A percentile compares a stretch with the other conserved stretches of the same genome.
Conservation (phyloP, 2,113 vertebrate genomes). For the Euleptes europaea region DNA sequence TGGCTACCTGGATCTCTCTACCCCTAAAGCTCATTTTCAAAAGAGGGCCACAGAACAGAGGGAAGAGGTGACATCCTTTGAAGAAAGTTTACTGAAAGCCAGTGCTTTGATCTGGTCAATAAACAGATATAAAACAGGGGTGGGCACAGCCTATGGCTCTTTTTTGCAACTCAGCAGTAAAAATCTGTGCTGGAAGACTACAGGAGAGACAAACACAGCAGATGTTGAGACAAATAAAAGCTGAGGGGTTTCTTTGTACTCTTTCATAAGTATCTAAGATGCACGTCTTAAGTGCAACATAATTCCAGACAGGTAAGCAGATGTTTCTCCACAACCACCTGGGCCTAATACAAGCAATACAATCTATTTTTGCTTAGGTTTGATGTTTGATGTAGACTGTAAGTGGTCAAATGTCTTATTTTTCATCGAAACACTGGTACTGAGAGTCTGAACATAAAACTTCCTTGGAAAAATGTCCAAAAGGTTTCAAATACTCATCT, state of each 20-base stretch:
- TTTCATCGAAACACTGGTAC: not conserved
- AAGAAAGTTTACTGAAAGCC: not conserved
- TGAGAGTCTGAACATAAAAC: not conserved
- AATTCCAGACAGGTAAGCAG: not conserved
- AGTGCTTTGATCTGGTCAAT: constrained; percentile 9
- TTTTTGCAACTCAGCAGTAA: not conserved
- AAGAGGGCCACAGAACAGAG: not conserved
- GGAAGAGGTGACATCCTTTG: not conserved
- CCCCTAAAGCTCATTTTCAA: not conserved
- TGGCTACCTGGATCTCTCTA: not conserved
- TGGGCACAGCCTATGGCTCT: not conserved
- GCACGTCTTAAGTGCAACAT: not conserved
- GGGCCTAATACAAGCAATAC: not conserved
- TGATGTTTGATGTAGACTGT: not conserved
- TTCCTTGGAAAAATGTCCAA: not conserved
- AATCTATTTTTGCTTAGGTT: not conserved
- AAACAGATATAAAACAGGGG: not conserved
- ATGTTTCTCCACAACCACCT: too few relatives aligned
- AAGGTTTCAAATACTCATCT: not conserved
- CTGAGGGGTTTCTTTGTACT: not conserved
- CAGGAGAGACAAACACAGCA: not conserved
- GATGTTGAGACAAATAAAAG: not conserved
- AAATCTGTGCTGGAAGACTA: not conserved
- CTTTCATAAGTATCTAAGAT: not conserved
- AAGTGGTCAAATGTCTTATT: not conserved